phyloP scores from a whole-genome alignment of 2,113 vertebrate genomes.

The Leucopternis melanops region DNA sequence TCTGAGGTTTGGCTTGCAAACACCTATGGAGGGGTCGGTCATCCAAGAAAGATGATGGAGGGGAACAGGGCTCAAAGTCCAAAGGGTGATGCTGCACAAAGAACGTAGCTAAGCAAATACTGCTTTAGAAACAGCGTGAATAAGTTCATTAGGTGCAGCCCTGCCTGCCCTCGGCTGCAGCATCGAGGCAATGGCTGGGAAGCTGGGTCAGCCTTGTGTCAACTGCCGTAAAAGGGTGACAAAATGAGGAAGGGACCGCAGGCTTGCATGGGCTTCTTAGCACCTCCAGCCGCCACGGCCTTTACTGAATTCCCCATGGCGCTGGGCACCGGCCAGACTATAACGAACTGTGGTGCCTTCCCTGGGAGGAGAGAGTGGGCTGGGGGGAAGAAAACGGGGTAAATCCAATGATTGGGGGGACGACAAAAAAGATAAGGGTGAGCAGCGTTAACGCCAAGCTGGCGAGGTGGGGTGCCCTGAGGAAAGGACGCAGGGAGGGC shows the following conservation, averaged over 20 bases:
- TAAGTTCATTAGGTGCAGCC: not conserved
- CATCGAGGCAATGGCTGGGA: not conserved
- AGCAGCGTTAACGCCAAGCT: not conserved
- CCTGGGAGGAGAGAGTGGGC: not conserved
- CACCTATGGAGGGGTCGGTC: not conserved
- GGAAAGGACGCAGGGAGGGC: not conserved
- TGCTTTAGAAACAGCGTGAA: not conserved
- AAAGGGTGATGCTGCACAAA: not conserved
- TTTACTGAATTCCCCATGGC: not conserved
- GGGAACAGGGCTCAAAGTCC: not conserved
- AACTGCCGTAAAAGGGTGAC: not conserved
- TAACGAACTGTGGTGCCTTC: not conserved
- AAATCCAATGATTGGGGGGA: not conserved
- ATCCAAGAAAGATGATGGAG: not conserved
- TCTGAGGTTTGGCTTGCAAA: not conserved
- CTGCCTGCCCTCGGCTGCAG: not conserved
- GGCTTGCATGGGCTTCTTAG: not conserved
- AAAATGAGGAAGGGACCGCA: not conserved
- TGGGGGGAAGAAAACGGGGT: not conserved
- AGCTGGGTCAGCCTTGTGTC: not conserved
- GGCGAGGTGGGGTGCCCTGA: not conserved
- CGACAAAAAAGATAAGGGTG: not conserved
- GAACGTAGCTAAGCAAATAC: not conserved
- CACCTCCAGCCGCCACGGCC: not conserved
- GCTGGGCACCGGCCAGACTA: not conserved